phyloP scores from a whole-genome alignment of 1,140 invertebrate genomes.

The Drosophila dunni region DNA sequence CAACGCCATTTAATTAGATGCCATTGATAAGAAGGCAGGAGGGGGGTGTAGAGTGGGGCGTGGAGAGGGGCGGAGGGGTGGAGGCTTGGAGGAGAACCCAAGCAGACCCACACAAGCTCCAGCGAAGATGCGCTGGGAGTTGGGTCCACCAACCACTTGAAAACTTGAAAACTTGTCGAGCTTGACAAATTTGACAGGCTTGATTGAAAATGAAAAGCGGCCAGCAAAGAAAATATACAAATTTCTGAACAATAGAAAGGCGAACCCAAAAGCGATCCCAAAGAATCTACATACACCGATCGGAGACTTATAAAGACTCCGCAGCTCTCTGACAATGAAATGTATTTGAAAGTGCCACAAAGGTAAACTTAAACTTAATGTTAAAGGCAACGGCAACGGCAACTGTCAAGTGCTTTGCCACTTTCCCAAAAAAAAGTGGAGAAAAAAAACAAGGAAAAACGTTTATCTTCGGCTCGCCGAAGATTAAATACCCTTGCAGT shows the following conservation, averaged over 20 bases:
- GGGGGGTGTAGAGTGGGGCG: too few species aligned
- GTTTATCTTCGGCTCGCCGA: too few species aligned
- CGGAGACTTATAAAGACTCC: constrained; percentile 45
- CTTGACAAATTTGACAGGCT: constrained; percentile 83
- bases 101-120: not conserved
- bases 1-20: constrained; percentile 83
- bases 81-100: not conserved
- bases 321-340: constrained; percentile 61
- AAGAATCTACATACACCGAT: constrained; percentile 19
- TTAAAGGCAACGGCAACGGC: constrained; percentile 29
- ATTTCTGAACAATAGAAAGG: constrained; percentile 46
- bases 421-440: constrained; percentile 45
- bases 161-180: constrained; percentile 80
- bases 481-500: too few species aligned
- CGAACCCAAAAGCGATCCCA: constrained; percentile 32
- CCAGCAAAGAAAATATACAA: constrained; percentile 53
- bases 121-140: not conserved
- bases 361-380: not conserved
- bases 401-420: constrained; percentile 77
- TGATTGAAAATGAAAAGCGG: constrained; percentile 80
- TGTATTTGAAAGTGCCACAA: constrained; percentile 50
- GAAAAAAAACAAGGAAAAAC: too few species aligned
- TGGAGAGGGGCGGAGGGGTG: too few species aligned
- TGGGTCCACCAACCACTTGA: constrained; percentile 17
- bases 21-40: constrained; percentile 65